These are phyloP conservation scores for Drosophila obscura DNA, from an alignment of 1,140 invertebrate genomes.

Conservation along the genomic window DNA sequence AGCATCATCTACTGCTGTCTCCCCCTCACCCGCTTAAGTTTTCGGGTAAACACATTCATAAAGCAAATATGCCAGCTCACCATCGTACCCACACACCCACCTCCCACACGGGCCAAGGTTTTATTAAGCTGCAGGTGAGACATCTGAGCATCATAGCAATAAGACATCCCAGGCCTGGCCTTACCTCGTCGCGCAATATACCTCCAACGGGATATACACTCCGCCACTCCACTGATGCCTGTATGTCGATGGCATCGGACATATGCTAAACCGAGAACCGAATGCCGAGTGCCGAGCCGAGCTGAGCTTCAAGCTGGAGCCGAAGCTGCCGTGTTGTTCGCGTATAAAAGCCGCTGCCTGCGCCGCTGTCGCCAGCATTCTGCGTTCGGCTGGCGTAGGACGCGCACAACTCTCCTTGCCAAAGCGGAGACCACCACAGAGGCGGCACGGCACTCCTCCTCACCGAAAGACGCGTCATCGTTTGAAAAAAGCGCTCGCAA, in stretches of 20 bases:
- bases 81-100: slow-evolving; percentile 10
- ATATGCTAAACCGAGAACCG: slow-evolving; percentile 65
- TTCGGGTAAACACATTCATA: slow-evolving; percentile 81
- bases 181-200: no score
- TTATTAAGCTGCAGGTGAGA: not conserved
- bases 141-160: not conserved
- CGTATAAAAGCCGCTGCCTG: slow-evolving; percentile 63
- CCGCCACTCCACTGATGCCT: slow-evolving; percentile 27
- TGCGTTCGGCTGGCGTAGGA: slow-evolving; percentile 68
- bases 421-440: no score
- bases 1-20: slow-evolving; percentile 17
- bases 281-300: slow-evolving; percentile 30
- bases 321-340: slow-evolving; percentile 13
- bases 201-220: slow-evolving; percentile 9
- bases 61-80: slow-evolving; percentile 79
- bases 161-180: no score
- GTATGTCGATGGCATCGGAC: slow-evolving; percentile 62
- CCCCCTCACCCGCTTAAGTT: slow-evolving; percentile 58
- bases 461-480: slow-evolving; percentile 39
- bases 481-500: slow-evolving; percentile 74
- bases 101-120: no score
- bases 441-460: not conserved
- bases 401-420: slow-evolving; percentile 38
- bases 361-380: slow-evolving; percentile 55
- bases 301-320: slow-evolving; percentile 14